Conservation (phyloP, 2,888 invertebrate genomes). For the Dasysyrphus tricinctus region DNA sequence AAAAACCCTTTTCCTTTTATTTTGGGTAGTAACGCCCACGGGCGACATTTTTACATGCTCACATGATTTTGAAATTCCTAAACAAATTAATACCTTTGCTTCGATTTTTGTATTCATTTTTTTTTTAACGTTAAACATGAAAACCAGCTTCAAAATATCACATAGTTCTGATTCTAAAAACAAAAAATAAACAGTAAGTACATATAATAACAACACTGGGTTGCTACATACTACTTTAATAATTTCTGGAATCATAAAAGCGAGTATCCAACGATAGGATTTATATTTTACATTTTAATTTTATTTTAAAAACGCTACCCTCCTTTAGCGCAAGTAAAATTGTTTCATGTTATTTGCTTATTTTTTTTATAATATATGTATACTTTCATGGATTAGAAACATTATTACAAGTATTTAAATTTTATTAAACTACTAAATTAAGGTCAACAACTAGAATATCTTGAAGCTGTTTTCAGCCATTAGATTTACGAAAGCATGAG, state of each 20-base stretch:
- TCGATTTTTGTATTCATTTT: no score
- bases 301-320: background rate
- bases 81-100: no score
- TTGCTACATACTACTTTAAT: background rate
- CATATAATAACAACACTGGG: background rate
- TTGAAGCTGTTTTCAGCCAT: slow-evolving; percentile 25
- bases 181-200: no score
- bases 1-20: no score
- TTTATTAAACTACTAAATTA: slow-evolving; percentile 53
- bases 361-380: background rate
- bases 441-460: slow-evolving; percentile 54
- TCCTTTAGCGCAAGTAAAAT: background rate
- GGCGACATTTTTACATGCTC: no score
- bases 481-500: background rate
- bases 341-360: background rate
- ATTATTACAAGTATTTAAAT: slow-evolving; percentile 35
- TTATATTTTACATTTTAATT: background rate
- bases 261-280: background rate
- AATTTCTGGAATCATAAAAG: slow-evolving; percentile 6
- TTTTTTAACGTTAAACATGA: no score
- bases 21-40: no score
- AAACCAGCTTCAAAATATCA: no score
- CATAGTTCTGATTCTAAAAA: no score
- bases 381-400: background rate
- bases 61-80: no score